Evolutionary conservation across 2,888 invertebrate genomes (phyloP).

Genomic region (Cryptocheilus praepositus): DNA sequence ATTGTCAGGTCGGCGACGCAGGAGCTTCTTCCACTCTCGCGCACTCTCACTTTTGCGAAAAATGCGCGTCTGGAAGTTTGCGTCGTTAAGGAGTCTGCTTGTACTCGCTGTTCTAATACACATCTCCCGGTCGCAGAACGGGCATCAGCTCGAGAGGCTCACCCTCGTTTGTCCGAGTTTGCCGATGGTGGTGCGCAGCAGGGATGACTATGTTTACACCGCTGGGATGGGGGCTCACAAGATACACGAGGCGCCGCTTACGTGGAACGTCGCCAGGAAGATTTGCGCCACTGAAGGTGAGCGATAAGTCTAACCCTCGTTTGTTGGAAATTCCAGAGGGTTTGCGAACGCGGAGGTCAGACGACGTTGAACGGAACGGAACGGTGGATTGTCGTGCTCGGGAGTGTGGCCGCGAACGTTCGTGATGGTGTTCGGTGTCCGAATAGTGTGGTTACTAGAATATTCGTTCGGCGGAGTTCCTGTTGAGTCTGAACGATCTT

Average conservation of each 20-base stretch:
- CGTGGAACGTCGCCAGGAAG: conserved; percentile 31
- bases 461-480: too few relatives aligned
- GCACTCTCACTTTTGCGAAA: too few relatives aligned
- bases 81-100: not conserved
- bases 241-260: conserved; percentile 34
- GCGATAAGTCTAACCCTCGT: conserved; percentile 13
- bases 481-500: too few relatives aligned
- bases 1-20: too few relatives aligned
- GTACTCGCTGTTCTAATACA: conserved; percentile 6
- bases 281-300: conserved; percentile 36
- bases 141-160: conserved; percentile 23
- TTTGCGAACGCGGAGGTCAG: conserved; percentile 1
- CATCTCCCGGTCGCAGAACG: not conserved
- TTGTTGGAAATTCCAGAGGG: not conserved
- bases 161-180: conserved; percentile 29
- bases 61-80: not conserved
- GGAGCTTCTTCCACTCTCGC: too few relatives aligned
- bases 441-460: too few relatives aligned
- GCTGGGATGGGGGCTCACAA: conserved; percentile 28
- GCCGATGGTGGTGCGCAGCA: conserved; percentile 15
- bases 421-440: too few relatives aligned
- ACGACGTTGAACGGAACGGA: not conserved
- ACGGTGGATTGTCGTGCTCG: too few relatives aligned
- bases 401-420: too few relatives aligned
- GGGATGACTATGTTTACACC: conserved; percentile 37